phyloP scores from a whole-genome alignment of 2,113 vertebrate genomes.

The Oncorhynchus mykiss region DNA sequence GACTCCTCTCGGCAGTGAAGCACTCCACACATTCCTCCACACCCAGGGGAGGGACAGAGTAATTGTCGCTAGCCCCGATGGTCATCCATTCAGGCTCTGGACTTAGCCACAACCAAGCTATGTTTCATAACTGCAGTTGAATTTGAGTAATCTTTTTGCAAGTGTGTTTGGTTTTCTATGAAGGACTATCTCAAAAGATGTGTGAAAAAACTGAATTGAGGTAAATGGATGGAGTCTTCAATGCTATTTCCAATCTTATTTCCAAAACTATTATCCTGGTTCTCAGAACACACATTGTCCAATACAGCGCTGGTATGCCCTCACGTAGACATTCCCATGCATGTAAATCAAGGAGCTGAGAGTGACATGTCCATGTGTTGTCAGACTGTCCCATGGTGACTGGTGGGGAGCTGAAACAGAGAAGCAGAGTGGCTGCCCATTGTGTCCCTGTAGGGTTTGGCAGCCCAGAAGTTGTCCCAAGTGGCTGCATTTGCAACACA shows the following conservation, averaged over 20 bases:
- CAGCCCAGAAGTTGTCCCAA: slow-evolving; percentile 38
- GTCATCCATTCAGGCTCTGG: slow-evolving; percentile 10
- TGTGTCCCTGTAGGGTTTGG: slow-evolving; percentile 38
- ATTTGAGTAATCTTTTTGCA: neutral
- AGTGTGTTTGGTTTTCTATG: neutral
- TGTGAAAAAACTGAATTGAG: neutral
- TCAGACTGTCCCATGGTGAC: slow-evolving; percentile 24
- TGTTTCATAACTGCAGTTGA: neutral
- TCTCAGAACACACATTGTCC: neutral
- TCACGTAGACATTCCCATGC: slow-evolving; percentile 40
- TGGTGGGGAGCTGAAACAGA: slow-evolving; percentile 33
- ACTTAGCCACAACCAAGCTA: neutral
- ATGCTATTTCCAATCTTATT: too few species aligned
- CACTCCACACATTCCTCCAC: slow-evolving; percentile 29
- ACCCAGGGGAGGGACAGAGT: slow-evolving; percentile 21
- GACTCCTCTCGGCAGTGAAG: slow-evolving; percentile 37
- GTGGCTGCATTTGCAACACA: slow-evolving; percentile 40
- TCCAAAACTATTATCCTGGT: neutral
- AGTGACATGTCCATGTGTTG: slow-evolving; percentile 13
- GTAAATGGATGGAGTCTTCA: slow-evolving; percentile 4
- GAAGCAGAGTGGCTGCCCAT: slow-evolving; percentile 6
- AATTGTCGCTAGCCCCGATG: slow-evolving; percentile 6
- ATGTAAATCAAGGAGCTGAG: slow-evolving; percentile 41
- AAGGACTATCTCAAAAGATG: neutral
- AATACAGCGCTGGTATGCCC: slow-evolving; percentile 9